Evolutionary conservation across 2,797 vertebrate species (phyloP).

Genomic region (Gambusia yucatana): DNA sequence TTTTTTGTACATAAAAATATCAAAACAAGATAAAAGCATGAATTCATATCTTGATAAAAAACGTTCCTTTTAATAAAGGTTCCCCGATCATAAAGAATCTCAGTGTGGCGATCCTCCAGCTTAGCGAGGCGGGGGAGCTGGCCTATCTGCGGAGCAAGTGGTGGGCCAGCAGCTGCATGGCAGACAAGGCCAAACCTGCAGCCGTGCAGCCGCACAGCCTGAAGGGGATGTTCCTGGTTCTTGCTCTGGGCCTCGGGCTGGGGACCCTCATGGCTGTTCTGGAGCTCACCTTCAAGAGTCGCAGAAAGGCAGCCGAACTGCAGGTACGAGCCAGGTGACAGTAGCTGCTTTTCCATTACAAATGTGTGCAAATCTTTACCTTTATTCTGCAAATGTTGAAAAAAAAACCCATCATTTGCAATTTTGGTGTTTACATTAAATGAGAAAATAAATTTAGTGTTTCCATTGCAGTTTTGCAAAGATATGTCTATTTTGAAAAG

Average conservation of each 20-base stretch:
- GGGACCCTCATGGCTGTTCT: conserved; percentile 81
- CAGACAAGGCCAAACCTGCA: conserved; percentile 64
- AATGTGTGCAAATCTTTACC: too few relatives aligned
- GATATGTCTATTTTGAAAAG: too few relatives aligned
- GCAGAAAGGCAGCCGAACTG: conserved; percentile 78
- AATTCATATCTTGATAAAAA: not conserved
- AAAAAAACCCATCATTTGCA: too few relatives aligned
- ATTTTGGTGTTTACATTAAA: too few relatives aligned
- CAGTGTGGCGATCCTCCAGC: conserved; percentile 85
- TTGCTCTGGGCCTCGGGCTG: conserved; percentile 83
- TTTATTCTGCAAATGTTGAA: too few relatives aligned
- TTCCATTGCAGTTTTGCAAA: too few relatives aligned
- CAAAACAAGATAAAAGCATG: not conserved
- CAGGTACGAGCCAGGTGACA: conserved; percentile 67
- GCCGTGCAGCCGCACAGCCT: conserved; percentile 80
- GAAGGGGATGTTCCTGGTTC: conserved; percentile 87
- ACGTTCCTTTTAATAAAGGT: conserved; percentile 62
- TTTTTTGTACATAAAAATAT: not conserved
- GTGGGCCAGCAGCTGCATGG: conserved; percentile 88
- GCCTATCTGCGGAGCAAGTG: conserved; percentile 87
- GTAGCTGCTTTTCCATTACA: too few relatives aligned
- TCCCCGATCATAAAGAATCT: conserved; percentile 86
- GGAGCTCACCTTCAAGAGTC: conserved; percentile 86
- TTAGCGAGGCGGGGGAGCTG: conserved; percentile 85
- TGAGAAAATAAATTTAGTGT: too few relatives aligned